These are phyloP conservation scores for Orthonyx spaldingii DNA, from an alignment of 2,113 vertebrate genomes.

Conservation along the genomic window DNA sequence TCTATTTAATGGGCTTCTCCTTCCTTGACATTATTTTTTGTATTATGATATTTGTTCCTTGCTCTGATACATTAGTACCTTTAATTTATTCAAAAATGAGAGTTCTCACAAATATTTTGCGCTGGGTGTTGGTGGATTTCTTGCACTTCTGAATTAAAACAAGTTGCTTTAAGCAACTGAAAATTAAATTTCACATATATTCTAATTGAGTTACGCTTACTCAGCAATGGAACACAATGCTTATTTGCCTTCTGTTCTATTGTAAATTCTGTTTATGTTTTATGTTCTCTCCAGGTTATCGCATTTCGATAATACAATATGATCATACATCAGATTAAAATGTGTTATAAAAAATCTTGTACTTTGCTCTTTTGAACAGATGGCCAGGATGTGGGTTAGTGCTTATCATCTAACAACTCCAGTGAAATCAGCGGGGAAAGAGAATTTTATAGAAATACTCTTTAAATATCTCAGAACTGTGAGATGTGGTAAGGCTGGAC, in stretches of 20 bases:
- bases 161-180: background rate
- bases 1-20: background rate
- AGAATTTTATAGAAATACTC: background rate
- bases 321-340: background rate
- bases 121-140: background rate
- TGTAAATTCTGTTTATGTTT: background rate
- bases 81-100: background rate
- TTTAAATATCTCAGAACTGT: background rate
- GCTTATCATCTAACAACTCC: background rate
- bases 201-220: background rate
- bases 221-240: background rate
- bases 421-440: background rate
- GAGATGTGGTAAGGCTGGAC: background rate
- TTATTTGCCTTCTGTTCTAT: background rate
- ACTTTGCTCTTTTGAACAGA: background rate
- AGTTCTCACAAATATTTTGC: background rate
- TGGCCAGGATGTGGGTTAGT: background rate
- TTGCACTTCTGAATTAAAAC: background rate
- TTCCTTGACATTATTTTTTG: background rate
- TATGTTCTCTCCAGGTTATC: background rate
- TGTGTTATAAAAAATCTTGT: background rate
- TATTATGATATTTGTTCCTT: background rate
- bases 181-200: background rate
- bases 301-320: background rate
- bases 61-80: background rate